Conservation (phyloP, 2,113 vertebrate species). For the Bombycilla garrulus region DNA sequence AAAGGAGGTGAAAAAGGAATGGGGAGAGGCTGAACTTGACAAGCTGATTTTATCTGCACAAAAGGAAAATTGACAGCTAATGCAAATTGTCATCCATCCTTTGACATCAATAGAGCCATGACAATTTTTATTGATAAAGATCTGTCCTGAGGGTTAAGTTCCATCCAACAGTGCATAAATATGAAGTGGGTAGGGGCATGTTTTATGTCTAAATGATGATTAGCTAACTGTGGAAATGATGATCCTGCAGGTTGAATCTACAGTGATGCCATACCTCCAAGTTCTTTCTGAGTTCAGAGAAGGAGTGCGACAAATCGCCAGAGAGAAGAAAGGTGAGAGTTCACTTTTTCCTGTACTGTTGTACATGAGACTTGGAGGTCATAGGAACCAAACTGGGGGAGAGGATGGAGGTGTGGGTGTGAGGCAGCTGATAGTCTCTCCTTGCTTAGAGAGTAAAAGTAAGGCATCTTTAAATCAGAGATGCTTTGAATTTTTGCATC, state of each 20-base stretch:
- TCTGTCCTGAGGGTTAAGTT: background rate
- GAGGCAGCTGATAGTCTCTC: background rate
- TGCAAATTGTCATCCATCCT: background rate
- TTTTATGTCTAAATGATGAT: background rate
- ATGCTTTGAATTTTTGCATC: background rate
- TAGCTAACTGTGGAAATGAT: slow-evolving; percentile 8
- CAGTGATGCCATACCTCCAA: slow-evolving; percentile 90
- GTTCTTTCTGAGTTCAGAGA: slow-evolving; percentile 92
- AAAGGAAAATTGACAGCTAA: background rate
- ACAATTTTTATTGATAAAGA: background rate
- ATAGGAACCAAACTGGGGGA: background rate
- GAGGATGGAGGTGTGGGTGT: background rate
- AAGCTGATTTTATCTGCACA: background rate
- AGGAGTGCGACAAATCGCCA: slow-evolving; percentile 85
- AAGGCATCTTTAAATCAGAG: background rate
- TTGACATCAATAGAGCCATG: background rate
- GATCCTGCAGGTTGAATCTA: slow-evolving; percentile 83
- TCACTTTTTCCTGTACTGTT: background rate
- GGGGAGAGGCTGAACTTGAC: background rate
- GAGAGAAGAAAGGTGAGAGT: slow-evolving; percentile 86
- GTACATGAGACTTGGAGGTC: fast-evolving
- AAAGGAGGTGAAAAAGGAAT: background rate
- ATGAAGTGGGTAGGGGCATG: background rate
- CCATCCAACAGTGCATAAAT: background rate
- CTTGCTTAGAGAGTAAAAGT: background rate